Conservation (phyloP, 2,888 invertebrate genomes). For the Tanypteryx hageni region DNA sequence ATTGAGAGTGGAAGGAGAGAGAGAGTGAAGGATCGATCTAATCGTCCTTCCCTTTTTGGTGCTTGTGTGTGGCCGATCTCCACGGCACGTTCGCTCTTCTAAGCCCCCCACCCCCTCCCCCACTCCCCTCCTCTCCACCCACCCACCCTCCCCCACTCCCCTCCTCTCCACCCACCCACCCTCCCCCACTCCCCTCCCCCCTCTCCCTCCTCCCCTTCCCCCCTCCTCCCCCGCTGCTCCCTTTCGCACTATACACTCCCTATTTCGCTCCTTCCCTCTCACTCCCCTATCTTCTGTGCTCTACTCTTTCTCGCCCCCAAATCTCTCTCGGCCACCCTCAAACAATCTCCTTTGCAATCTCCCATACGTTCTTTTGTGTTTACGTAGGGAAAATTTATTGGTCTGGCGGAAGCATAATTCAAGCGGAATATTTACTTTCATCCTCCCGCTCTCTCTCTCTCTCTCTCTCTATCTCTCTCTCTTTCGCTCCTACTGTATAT, state of each 20-base stretch:
- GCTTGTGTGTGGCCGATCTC: neutral
- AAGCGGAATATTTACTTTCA: slow-evolving; percentile 27
- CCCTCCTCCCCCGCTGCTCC: no score
- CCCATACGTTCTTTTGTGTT: neutral
- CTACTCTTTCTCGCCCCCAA: neutral
- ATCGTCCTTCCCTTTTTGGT: neutral
- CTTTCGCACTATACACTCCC: no score
- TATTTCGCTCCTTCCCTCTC: no score
- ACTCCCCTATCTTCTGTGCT: no score
- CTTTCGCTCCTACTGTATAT: neutral
- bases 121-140: neutral
- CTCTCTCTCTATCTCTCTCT: neutral
- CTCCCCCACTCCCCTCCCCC: no score
- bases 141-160: neutral
- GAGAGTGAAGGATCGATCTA: neutral
- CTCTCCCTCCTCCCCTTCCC: no score
- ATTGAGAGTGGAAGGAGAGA: neutral
- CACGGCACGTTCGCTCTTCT: neutral
- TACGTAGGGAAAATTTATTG: neutral
- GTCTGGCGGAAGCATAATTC: neutral
- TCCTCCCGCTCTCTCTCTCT: neutral
- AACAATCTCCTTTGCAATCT: neutral
- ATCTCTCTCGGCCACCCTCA: neutral
- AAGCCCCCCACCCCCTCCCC: neutral
- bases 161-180: neutral